These are phyloP conservation scores for Saxicola maurus DNA, from an alignment of 2,797 vertebrate genomes.

Conservation along the genomic window DNA sequence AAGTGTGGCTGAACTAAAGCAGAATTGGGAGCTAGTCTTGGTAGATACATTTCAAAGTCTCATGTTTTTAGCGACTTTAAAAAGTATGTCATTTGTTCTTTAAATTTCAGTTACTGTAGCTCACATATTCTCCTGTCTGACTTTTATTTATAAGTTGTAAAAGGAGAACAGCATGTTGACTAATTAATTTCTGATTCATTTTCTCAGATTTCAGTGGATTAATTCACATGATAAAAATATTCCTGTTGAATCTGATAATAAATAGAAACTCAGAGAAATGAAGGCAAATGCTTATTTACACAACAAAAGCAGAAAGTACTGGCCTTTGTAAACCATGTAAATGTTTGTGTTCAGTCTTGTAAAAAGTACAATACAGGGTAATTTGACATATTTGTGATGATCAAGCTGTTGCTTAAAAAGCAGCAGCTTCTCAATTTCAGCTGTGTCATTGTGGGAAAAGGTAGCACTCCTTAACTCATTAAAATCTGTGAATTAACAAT, in stretches of 20 bases:
- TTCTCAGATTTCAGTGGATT: constrained; percentile 7
- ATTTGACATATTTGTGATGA: not conserved
- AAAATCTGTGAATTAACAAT: not conserved
- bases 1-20: not conserved
- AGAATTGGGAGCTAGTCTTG: not conserved
- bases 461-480: not conserved
- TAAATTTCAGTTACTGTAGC: not conserved
- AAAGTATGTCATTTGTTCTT: not conserved
- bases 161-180: not conserved
- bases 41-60: not conserved
- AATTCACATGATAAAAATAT: not conserved
- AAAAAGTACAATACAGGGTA: not conserved
- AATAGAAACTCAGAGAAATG: not conserved
- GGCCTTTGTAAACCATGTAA: constrained; percentile 2
- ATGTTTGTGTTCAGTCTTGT: constrained; percentile 17
- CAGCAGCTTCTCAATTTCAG: not conserved
- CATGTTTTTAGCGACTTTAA: not conserved
- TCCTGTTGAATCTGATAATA: not conserved
- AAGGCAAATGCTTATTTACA: constrained; percentile 12
- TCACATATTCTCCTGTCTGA: not conserved
- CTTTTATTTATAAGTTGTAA: not conserved
- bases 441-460: not conserved
- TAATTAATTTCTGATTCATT: constrained; percentile 17
- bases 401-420: not conserved
- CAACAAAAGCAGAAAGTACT: not conserved